A percentile compares a stretch with the other conserved stretches of the same genome.
Conservation (phyloP, 2,113 vertebrate species). For the Indicator indicator region DNA sequence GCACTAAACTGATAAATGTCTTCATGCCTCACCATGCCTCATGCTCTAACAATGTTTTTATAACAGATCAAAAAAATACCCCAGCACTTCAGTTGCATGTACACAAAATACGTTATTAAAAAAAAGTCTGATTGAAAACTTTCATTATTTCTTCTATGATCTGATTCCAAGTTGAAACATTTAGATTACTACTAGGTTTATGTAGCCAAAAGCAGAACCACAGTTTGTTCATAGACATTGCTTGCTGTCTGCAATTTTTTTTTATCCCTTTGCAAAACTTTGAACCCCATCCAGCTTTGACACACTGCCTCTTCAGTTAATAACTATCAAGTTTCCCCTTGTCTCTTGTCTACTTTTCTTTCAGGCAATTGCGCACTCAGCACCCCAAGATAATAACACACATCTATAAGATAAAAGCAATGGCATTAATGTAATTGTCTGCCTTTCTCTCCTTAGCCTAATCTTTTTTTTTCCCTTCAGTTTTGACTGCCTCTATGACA, state of each 20-base stretch:
- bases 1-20: constrained; percentile 74
- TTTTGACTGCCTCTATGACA: constrained; percentile 94
- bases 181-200: constrained; percentile 75
- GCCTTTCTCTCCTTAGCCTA: constrained; percentile 87
- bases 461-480: constrained; percentile 83
- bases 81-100: constrained; percentile 43
- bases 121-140: constrained; percentile 74
- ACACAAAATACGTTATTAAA: constrained; percentile 71
- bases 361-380: constrained; percentile 89
- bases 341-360: constrained; percentile 86
- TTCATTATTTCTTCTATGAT: constrained; percentile 84
- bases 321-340: constrained; percentile 88
- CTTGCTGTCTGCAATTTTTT: constrained; percentile 76
- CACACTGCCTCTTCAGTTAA: constrained; percentile 86
- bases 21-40: constrained; percentile 66
- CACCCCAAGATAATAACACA: constrained; percentile 88
- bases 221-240: constrained; percentile 73
- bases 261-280: constrained; percentile 82
- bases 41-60: constrained; percentile 45
- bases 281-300: constrained; percentile 87
- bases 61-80: constrained; percentile 50
- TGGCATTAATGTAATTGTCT: constrained; percentile 92
- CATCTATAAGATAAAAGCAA: constrained; percentile 91
- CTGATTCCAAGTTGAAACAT: constrained; percentile 80
- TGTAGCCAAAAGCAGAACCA: constrained; percentile 80